Evolutionary conservation across 1,140 invertebrate genomes (phyloP).

Genomic region (Aphelenchoides avenae): DNA sequence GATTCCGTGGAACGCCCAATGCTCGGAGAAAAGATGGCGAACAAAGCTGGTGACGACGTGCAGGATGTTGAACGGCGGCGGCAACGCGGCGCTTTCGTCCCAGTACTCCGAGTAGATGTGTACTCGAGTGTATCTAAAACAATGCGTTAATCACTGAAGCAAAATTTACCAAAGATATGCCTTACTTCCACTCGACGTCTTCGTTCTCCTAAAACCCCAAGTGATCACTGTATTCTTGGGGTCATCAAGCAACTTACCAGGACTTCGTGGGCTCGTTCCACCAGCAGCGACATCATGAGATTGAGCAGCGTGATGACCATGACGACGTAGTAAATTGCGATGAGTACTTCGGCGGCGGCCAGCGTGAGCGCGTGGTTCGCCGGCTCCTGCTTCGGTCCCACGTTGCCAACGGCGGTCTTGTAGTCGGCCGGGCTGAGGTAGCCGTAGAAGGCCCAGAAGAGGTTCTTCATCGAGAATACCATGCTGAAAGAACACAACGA

Average conservation of each 20-base stretch:
- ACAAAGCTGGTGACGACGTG: constrained; percentile 6
- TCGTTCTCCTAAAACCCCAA: constrained; percentile 23
- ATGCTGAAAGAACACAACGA: constrained; percentile 27
- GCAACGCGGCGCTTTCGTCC: constrained; percentile 16
- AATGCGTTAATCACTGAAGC: background rate
- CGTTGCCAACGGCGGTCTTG: background rate
- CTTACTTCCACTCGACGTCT: constrained; percentile 39
- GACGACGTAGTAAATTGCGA: constrained; percentile 32
- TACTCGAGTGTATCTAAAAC: constrained; percentile 13
- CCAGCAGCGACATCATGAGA: constrained; percentile 36
- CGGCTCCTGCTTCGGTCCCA: constrained; percentile 14
- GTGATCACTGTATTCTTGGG: background rate
- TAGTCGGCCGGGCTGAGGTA: constrained; percentile 30
- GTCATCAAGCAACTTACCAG: constrained; percentile 13
- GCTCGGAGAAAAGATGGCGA: background rate
- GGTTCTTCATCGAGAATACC: constrained; percentile 11
- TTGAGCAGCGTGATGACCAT: constrained; percentile 33
- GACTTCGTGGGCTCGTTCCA: constrained; percentile 29
- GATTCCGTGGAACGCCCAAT: constrained; percentile 11
- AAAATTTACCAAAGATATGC: no score
- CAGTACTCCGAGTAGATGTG: constrained; percentile 32
- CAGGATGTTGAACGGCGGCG: constrained; percentile 31
- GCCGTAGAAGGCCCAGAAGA: constrained; percentile 47
- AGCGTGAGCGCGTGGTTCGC: constrained; percentile 20
- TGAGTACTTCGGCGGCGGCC: constrained; percentile 7